Evolutionary conservation across 2,797 vertebrate genomes (phyloP), one percentile per base, ranked within the genome.

Genomic region (Pampus argenteus): DNA sequence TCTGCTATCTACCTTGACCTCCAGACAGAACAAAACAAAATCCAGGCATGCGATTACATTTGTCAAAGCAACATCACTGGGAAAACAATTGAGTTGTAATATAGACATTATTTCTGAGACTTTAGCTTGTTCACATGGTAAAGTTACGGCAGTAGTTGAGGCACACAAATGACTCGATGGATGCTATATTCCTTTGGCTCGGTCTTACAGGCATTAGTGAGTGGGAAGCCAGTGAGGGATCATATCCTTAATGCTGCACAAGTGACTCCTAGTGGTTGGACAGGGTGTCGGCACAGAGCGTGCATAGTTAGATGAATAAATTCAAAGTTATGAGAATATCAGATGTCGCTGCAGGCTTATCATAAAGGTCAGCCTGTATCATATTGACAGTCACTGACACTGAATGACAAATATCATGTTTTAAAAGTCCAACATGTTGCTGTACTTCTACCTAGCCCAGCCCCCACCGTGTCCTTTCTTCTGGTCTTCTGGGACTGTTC

Each of bases 401-500:
- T 34, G 48, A 49, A 22, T 23, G 50, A 29, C 34, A 61, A 49
- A 79, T 66, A 63, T 47, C 26, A 22, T 1, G 55, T 74, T 66
- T 51, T 66, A 67, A 51, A 69, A 50, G 61, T 67, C n/a, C 59
- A 20, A 36, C 52, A 20, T 31, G 52, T 20, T 22, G 29, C 9
- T 51, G 29, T 50, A 4, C 20, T 22, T 18, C 18, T 6, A 49
- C 7, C 48, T 45, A 2, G 5, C 23, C 25, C 29, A 0, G 57
- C 38, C 15, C 38, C 14, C 34, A 6, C 3, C 9, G 0, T 50
- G 26, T 25, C 52, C 40, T 56, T 54, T 54, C 31, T 42, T 34
- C 66, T 61, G 49, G 47, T 13, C 26, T 64, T 72, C 63, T 25
- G 67, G 63, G 76, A 58, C 63, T 5, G 71, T 17, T 48, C 56